Evolutionary conservation across 2,888 invertebrate species (phyloP).

Genomic region (Phyllotreta striolata): DNA sequence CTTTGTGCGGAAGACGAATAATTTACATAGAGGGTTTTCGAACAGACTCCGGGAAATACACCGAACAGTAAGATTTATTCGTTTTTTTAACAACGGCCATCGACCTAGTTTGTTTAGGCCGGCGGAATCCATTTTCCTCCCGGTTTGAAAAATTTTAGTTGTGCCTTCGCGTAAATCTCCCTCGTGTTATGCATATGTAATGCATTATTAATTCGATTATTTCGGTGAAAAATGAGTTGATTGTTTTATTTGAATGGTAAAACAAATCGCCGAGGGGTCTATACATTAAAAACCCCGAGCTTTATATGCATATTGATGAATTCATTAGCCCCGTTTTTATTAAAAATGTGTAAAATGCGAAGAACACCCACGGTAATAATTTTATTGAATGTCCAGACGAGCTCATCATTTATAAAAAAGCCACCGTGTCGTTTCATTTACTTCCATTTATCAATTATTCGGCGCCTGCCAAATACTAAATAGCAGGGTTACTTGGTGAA

Average conservation of each 20-base stretch:
- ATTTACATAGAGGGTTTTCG: slow-evolving; percentile 17
- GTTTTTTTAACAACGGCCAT: slow-evolving; percentile 22
- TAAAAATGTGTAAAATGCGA: slow-evolving; percentile 23
- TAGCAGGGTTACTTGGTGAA: too few relatives aligned
- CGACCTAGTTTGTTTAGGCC: slow-evolving; percentile 14
- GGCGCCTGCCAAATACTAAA: too few relatives aligned
- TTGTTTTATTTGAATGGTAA: slow-evolving; percentile 4
- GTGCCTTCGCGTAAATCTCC: too few relatives aligned
- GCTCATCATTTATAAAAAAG: background rate
- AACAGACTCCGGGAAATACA: slow-evolving; percentile 7
- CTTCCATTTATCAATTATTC: too few relatives aligned
- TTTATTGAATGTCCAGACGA: background rate
- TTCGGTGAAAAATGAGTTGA: background rate
- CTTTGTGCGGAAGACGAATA: slow-evolving; percentile 19
- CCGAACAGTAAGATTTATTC: slow-evolving; percentile 22
- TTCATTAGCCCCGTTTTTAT: slow-evolving; percentile 27
- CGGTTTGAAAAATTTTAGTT: slow-evolving; percentile 20
- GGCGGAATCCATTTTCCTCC: slow-evolving; percentile 20
- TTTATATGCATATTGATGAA: slow-evolving; percentile 29
- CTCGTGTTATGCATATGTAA: too few relatives aligned
- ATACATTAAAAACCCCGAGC: slow-evolving; percentile 19
- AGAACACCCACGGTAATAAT: slow-evolving; percentile 4
- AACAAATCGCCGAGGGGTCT: slow-evolving; percentile 5
- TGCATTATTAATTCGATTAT: background rate
- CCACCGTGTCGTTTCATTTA: too few relatives aligned